A percentile compares a stretch with the other conserved stretches of the same genome.
Conservation (phyloP, 2,113 vertebrate genomes). For the Oreocharis arfaki region DNA sequence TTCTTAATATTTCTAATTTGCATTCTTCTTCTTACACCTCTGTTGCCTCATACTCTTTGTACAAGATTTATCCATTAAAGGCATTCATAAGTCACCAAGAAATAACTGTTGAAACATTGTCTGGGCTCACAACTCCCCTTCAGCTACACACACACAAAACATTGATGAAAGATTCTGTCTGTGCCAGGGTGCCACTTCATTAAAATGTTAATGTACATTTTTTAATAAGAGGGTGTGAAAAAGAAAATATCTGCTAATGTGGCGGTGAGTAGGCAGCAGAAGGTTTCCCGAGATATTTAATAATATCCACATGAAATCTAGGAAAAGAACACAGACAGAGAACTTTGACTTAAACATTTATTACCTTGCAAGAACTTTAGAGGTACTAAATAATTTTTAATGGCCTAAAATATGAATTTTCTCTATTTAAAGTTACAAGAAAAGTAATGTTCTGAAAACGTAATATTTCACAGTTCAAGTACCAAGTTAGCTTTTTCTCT, state of each 20-base stretch:
- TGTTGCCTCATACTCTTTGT: neutral
- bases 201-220: neutral
- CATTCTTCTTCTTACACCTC: neutral
- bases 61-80: neutral
- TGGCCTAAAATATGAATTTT: neutral
- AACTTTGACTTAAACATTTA: neutral
- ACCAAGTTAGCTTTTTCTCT: neutral
- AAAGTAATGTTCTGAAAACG: neutral
- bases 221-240: neutral
- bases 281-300: neutral
- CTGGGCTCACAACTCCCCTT: neutral
- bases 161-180: neutral
- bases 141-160: neutral
- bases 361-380: neutral
- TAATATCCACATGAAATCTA: neutral
- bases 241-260: neutral
- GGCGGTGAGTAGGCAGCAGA: neutral
- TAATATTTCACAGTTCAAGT: neutral
- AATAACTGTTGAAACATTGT: neutral
- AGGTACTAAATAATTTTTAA: neutral
- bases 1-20: neutral
- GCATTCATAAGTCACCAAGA: neutral
- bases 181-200: neutral
- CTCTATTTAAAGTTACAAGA: neutral
- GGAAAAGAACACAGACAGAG: neutral